Base-by-base conservation (phyloP, 2,797 vertebrate genomes). In the Pipistrellus pygmaeus region DNA sequence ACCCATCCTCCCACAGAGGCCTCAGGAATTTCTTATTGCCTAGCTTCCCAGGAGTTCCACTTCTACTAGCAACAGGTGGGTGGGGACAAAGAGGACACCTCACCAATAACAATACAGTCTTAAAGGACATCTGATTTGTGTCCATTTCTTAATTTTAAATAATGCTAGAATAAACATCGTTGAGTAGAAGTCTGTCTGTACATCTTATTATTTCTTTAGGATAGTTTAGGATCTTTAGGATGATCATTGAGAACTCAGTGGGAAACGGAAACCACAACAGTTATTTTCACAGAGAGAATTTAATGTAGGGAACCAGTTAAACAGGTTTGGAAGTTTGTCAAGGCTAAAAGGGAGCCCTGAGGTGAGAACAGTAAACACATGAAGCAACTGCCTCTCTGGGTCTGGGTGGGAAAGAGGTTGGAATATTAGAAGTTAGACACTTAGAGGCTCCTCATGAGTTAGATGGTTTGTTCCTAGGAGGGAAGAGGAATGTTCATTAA, bases 401-500 rank as follows among this genome's bases (percentile, higher is more conserved):
- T 23, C 77, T 60, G 15, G 48, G 12, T n/a, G 82, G 60, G 60
- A 93, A 92, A 80, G 78, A 51, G 44, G 23, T 3, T 75, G 53
- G 55, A 30, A 25, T 44, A 38, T 78, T 77, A 80, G 64, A 71
- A 75, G 80, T 32, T 9, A 80, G 85, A 90, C n/a, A 66, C 12
- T 77, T 3, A 20, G 62, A 81, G 35, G 76, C 73, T 64, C 51
- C 44, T 68, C 48, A 41, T 77, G 57, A 90, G 76, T 17, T 62
- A 94, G 84, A 91, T n/a, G 78, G 77, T 94, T 91, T 85, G 81
- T 64, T 91, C 95, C 35, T 15, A 76, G 85, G 64, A 96, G 78
- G 62, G 73, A 85, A 91, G 62, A 93, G 57, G 95, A 96, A 90
- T 90, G 91, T 60, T 90, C 96, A 95, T 92, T 96, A 93, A 93